phyloP scores from a whole-genome alignment of 2,888 invertebrate genomes.

The Melanophora roralis region DNA sequence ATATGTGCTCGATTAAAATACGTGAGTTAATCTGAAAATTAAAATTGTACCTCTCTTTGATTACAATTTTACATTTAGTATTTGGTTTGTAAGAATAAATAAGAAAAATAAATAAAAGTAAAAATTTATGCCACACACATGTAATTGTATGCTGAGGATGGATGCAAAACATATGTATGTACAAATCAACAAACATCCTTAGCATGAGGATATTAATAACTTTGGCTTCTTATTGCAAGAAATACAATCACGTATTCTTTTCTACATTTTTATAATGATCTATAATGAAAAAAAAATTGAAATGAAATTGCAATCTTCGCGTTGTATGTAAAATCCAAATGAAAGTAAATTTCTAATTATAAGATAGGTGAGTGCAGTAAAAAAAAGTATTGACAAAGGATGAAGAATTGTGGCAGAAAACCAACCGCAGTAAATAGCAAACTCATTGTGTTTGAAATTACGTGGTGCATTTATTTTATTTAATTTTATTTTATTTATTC shows the following conservation, averaged over 20 bases:
- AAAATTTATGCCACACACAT: not conserved
- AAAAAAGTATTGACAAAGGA: not conserved
- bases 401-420: too few species aligned
- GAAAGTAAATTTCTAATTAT: slow-evolving; percentile 21
- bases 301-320: slow-evolving; percentile 20
- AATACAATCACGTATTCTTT: slow-evolving; percentile 46
- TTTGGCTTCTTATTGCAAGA: slow-evolving; percentile 46
- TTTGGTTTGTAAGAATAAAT: slow-evolving; percentile 1
- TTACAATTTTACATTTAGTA: not conserved
- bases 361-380: slow-evolving; percentile 1
- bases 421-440: too few species aligned
- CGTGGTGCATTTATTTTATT: too few species aligned
- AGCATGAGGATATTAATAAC: slow-evolving; percentile 29
- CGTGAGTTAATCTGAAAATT: slow-evolving; percentile 55
- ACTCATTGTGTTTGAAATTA: too few species aligned
- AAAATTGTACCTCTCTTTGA: slow-evolving; percentile 42
- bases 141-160: not conserved
- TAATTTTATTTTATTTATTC: too few species aligned
- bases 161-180: not conserved
- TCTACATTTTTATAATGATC: slow-evolving; percentile 40
- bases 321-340: not conserved
- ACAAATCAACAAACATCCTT: slow-evolving; percentile 7
- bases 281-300: slow-evolving; percentile 1
- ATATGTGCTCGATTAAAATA: slow-evolving; percentile 44
- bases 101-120: not conserved